Percentiles rank a stretch among this genome's conserved stretches.
phyloP scores from a whole-genome alignment of 1,140 invertebrate genomes.

The Drosophila sturtevanti region DNA sequence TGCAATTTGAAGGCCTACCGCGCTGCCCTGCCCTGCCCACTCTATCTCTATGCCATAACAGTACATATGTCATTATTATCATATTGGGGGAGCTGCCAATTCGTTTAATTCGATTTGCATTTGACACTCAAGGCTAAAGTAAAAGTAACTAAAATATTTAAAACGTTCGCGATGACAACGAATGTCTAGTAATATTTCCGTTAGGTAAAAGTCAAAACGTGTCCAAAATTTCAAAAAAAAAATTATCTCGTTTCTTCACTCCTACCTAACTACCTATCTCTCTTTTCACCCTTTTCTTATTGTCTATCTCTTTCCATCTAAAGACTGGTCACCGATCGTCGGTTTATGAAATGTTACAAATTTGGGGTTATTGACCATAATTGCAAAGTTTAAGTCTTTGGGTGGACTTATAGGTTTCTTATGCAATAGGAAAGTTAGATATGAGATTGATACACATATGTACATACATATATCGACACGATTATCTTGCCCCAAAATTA shows the following conservation, averaged over 20 bases:
- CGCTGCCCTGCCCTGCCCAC: neutral
- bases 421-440: conserved; percentile 27
- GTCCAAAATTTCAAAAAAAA: conserved; percentile 35
- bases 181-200: conserved; percentile 46
- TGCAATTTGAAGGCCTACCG: conserved; percentile 31
- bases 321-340: neutral
- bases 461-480: no score
- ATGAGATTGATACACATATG: no score
- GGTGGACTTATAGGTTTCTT: conserved; percentile 28
- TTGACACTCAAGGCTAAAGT: conserved; percentile 45
- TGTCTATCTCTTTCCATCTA: neutral
- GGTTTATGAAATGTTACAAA: conserved; percentile 37
- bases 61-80: neutral
- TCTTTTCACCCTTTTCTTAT: neutral
- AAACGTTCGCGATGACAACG: neutral
- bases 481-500: no score
- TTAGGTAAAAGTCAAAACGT: conserved; percentile 66
- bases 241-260: neutral
- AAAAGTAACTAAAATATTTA: conserved; percentile 22
- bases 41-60: conserved; percentile 5
- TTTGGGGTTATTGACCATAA: conserved; percentile 80
- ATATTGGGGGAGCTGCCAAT: conserved; percentile 6
- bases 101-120: conserved; percentile 19
- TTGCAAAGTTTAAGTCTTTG: conserved; percentile 41
- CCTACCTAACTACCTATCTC: neutral